Conservation (phyloP, 1,140 invertebrate genomes). For the Stenopsyche tienmushanensis region DNA sequence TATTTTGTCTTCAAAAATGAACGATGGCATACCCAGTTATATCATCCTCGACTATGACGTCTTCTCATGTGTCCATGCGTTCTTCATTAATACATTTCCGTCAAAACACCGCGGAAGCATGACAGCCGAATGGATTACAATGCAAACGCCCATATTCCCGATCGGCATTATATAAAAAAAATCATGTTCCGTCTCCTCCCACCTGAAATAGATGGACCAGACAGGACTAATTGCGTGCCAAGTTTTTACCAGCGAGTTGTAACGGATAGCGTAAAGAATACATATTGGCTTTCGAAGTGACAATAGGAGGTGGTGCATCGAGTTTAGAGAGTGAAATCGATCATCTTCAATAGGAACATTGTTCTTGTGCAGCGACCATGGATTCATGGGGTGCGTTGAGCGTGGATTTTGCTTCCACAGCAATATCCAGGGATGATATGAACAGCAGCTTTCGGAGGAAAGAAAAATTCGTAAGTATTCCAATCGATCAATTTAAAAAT, state of each 20-base stretch:
- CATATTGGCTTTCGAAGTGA: not conserved
- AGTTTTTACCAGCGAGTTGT: conserved; percentile 5
- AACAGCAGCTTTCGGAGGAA: conserved; percentile 56
- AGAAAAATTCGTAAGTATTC: conserved; percentile 57
- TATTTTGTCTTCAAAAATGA: no score
- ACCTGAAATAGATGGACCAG: not conserved
- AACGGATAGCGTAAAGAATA: not conserved
- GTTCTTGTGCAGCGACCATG: conserved; percentile 56
- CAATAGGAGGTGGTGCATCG: not conserved
- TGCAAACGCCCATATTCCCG: not conserved
- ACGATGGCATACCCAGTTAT: no score
- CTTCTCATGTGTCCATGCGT: not conserved
- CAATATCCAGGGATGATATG: conserved; percentile 63
- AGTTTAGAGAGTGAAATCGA: not conserved
- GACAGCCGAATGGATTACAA: not conserved
- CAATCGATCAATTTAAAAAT: no score
- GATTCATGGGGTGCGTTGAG: conserved; percentile 66
- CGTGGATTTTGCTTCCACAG: conserved; percentile 60
- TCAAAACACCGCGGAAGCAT: not conserved
- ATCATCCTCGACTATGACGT: no score
- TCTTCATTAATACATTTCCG: not conserved
- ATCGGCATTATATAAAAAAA: not conserved
- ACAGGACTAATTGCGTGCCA: not conserved
- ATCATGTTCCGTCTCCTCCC: not conserved
- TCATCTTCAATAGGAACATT: not conserved